Base-by-base conservation (phyloP, 2,888 invertebrate species). In the Polydrusus pterygomalis region DNA sequence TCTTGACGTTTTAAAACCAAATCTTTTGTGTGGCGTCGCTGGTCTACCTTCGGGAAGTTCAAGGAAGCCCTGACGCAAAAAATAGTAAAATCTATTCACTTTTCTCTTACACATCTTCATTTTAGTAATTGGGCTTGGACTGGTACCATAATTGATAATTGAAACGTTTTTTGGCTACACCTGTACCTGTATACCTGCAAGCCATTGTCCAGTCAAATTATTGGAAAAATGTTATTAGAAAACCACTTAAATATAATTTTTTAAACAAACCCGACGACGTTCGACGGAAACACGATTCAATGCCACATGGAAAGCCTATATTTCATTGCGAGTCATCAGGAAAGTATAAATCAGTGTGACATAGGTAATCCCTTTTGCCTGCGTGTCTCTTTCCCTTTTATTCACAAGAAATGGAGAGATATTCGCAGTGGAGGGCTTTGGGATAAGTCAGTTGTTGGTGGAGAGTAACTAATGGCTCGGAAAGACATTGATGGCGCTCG, bases 341-440 rank as follows among this genome's bases (percentile, higher is more conserved):
- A 77, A 77, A 74, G 77, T 70, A 80, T 80, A 79, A 80, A 80
- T 80, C 80, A 80, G 76, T 64, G 76, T 79, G 76, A 79, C 77
- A 77, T 77, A 71, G 76, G 74, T 77, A 80, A 78, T 80, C 78
- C 73, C 70, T 77, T 77, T 78, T 18, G 73, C 73, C 74, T 75
- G 60, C 76, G 70, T 71, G 68, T 76, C 75, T 76, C 77, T 71
- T 74, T 78, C 70, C 74, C 75, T 80, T 81, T 80, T 77, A 80
- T 81, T 80, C 79, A 69, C 71, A 75, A 77, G 80, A 79, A 78
- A 82, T 75, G 70, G 75, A 62, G 64, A 70, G 69, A 74, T 72
- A 54, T 72, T 69, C 74, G 56, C 54, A 62, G 64, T 49, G 43
- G 25, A 40, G 74, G 69, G 74, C 74, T 74, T 74, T 63, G 20